A percentile compares a stretch with the other conserved stretches of the same genome.
phyloP scores from a whole-genome alignment of 2,888 invertebrate genomes.

The Cryptus armator region DNA sequence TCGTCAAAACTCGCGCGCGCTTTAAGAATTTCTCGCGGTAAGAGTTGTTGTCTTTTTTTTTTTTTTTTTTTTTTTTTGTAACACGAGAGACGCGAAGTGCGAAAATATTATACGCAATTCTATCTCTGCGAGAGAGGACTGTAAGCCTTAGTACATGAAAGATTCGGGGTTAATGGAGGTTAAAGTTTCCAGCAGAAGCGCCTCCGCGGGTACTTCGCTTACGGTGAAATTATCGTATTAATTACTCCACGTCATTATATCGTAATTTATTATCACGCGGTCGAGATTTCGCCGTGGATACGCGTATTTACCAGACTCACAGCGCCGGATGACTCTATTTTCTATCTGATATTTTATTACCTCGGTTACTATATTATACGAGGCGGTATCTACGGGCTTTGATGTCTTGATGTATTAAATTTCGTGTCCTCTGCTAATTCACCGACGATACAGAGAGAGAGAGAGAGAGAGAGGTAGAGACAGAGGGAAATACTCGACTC shows the following conservation, averaged over 20 bases:
- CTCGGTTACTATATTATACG: constrained; percentile 16
- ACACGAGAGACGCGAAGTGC: constrained; percentile 28
- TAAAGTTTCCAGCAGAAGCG: constrained; percentile 71
- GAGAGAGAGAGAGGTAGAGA: neutral
- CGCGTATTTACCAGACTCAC: constrained; percentile 27
- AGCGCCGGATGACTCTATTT: constrained; percentile 60
- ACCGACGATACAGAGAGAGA: neutral
- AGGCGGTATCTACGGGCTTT: constrained; percentile 9
- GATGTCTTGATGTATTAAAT: constrained; percentile 44
- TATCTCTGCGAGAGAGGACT: neutral
- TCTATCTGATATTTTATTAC: constrained; percentile 44
- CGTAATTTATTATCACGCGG: constrained; percentile 65
- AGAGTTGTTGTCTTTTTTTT: neutral
- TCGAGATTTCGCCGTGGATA: constrained; percentile 55
- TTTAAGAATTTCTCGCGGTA: constrained; percentile 12
- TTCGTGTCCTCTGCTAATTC: constrained; percentile 6
- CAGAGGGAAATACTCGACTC: neutral
- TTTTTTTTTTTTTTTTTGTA: neutral
- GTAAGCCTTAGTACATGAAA: constrained; percentile 68
- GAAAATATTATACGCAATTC: constrained; percentile 35
- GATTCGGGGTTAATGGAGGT: constrained; percentile 80
- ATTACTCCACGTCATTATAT: constrained; percentile 65
- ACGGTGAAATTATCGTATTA: constrained; percentile 67
- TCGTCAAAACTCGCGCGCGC: constrained; percentile 10
- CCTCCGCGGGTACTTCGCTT: constrained; percentile 8